Conservation (phyloP, 2,888 invertebrate genomes). For the Euphydryas editha region DNA sequence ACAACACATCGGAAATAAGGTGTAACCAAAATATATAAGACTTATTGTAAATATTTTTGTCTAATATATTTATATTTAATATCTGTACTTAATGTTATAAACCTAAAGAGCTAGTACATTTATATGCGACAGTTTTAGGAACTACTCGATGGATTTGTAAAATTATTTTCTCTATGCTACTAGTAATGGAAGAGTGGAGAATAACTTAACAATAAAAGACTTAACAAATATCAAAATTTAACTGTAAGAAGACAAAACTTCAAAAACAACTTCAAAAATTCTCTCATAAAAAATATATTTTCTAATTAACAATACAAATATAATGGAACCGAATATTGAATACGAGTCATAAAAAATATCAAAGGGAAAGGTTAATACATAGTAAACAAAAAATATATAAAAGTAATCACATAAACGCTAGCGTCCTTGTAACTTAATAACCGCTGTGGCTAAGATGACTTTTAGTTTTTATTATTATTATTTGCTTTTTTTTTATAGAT, state of each 20-base stretch:
- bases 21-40: neutral
- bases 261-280: neutral
- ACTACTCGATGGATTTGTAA: too few species aligned
- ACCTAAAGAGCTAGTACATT: neutral
- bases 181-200: too few species aligned
- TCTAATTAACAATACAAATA: neutral
- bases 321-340: neutral
- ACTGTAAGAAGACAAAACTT: neutral
- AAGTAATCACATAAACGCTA: neutral
- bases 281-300: neutral
- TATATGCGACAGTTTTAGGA: neutral
- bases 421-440: conserved; percentile 5
- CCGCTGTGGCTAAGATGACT: conserved; percentile 1
- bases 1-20: conserved; percentile 3
- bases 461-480: conserved; percentile 7
- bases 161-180: too few species aligned
- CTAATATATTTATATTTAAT: neutral
- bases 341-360: neutral
- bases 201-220: too few species aligned
- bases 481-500: too few species aligned
- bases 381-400: neutral
- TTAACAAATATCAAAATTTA: too few species aligned
- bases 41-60: neutral
- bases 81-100: neutral
- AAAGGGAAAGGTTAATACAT: neutral